Evolutionary conservation across 2,888 invertebrate species (phyloP).

Genomic region (Drosophila meridionalis): DNA sequence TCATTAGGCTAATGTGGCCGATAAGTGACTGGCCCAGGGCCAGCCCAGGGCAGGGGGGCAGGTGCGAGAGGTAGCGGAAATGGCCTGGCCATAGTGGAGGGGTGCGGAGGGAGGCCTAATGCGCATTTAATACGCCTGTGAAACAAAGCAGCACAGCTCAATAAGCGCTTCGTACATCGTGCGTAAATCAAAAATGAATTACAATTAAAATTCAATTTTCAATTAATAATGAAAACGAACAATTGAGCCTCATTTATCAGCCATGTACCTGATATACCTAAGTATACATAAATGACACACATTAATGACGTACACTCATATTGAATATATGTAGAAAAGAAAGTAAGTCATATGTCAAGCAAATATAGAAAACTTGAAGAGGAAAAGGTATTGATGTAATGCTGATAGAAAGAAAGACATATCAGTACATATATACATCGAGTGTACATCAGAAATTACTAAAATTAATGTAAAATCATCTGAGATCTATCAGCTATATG

Average conservation of each 20-base stretch:
- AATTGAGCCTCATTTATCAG: slow-evolving; percentile 31
- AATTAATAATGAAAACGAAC: slow-evolving; percentile 43
- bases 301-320: not conserved
- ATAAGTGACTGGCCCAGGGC: slow-evolving; percentile 60
- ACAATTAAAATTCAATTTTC: slow-evolving; percentile 65
- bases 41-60: slow-evolving; percentile 10
- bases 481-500: not conserved
- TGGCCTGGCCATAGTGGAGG: not conserved
- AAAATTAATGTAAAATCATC: not conserved
- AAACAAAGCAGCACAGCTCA: slow-evolving; percentile 32
- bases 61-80: slow-evolving; percentile 3
- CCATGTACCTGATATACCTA: not conserved
- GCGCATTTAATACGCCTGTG: slow-evolving; percentile 64
- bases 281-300: not conserved
- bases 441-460: not conserved
- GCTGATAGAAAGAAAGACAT: not conserved
- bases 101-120: slow-evolving; percentile 37
- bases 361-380: too few relatives aligned
- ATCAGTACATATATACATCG: not conserved
- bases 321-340: not conserved
- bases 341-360: not conserved
- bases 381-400: not conserved
- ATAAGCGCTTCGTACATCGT: slow-evolving; percentile 20
- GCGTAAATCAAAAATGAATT: slow-evolving; percentile 58
- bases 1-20: slow-evolving; percentile 75